A percentile compares a stretch with the other conserved stretches of the same genome.
phyloP scores from a whole-genome alignment of 2,113 vertebrate species.

The Phaethon lepturus region DNA sequence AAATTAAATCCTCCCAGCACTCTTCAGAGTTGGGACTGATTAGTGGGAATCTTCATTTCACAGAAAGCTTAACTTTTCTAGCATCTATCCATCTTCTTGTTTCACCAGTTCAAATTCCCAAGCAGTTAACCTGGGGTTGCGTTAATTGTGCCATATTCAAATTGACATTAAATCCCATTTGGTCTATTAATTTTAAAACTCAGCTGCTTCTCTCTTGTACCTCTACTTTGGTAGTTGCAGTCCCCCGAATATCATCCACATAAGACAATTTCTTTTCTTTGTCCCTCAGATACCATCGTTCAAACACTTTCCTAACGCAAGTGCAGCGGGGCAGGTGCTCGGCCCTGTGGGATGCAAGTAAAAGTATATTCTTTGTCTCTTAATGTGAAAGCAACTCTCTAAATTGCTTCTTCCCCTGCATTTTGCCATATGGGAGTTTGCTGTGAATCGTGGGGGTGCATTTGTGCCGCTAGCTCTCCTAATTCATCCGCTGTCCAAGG shows the following conservation, averaged over 20 bases:
- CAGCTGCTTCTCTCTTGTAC: neutral
- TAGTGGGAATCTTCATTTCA: slow-evolving; percentile 15
- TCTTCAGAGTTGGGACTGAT: neutral
- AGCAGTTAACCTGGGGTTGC: neutral
- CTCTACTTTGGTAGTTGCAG: neutral
- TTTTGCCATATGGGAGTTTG: slow-evolving; percentile 16
- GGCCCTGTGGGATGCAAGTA: neutral
- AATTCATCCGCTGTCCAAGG: neutral
- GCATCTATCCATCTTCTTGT: neutral
- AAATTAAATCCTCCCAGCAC: slow-evolving; percentile 23
- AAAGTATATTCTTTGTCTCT: slow-evolving; percentile 2
- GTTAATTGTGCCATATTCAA: neutral
- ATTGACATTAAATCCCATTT: neutral
- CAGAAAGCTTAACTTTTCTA: neutral
- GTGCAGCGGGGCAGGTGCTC: slow-evolving; percentile 22
- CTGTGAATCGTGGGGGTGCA: neutral
- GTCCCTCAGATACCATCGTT: neutral
- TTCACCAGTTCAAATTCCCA: neutral
- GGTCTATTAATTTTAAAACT: slow-evolving; percentile 12
- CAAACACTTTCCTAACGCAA: neutral
- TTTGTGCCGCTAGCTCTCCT: neutral
- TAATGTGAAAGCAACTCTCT: slow-evolving; percentile 32
- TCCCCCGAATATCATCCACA: neutral
- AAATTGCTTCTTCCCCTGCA: neutral
- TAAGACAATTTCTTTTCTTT: neutral